Evolutionary conservation across 2,888 invertebrate genomes (phyloP).

Genomic region (Idaea biselata): DNA sequence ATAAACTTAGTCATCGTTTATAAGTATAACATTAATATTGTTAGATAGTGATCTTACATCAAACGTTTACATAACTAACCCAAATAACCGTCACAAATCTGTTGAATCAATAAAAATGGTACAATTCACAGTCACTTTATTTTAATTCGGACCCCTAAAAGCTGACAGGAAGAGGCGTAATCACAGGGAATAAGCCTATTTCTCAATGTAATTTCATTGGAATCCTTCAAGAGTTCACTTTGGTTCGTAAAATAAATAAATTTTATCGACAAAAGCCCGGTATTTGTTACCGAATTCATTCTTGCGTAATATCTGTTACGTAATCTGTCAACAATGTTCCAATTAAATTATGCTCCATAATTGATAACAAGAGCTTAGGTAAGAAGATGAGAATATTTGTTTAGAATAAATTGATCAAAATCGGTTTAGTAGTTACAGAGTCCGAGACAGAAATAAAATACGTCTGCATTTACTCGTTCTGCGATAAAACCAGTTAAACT

Average conservation of each 20-base stretch:
- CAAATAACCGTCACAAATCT: slow-evolving; percentile 12
- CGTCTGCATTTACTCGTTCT: too few species aligned
- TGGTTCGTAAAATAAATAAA: slow-evolving; percentile 6
- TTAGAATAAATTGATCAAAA: too few species aligned
- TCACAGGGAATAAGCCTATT: slow-evolving; percentile 49
- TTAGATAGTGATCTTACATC: too few species aligned
- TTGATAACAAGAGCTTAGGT: neutral
- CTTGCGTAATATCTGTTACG: neutral
- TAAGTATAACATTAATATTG: too few species aligned
- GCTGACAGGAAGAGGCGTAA: slow-evolving; percentile 38
- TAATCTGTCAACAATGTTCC: neutral
- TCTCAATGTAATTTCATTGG: slow-evolving; percentile 47
- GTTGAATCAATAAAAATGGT: slow-evolving; percentile 41
- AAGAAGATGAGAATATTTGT: too few species aligned
- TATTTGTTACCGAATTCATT: neutral
- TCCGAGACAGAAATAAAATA: too few species aligned
- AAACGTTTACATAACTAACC: neutral
- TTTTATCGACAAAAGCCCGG: neutral
- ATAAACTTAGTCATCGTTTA: too few species aligned
- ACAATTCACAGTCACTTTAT: slow-evolving; percentile 42
- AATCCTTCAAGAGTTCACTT: slow-evolving; percentile 29
- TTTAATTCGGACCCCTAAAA: slow-evolving; percentile 41
- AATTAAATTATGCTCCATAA: neutral
- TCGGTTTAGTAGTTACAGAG: too few species aligned
- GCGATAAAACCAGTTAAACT: too few species aligned